Base-by-base conservation (phyloP, 2,888 invertebrate species). In the Drosophila nr. perissopoda region DNA sequence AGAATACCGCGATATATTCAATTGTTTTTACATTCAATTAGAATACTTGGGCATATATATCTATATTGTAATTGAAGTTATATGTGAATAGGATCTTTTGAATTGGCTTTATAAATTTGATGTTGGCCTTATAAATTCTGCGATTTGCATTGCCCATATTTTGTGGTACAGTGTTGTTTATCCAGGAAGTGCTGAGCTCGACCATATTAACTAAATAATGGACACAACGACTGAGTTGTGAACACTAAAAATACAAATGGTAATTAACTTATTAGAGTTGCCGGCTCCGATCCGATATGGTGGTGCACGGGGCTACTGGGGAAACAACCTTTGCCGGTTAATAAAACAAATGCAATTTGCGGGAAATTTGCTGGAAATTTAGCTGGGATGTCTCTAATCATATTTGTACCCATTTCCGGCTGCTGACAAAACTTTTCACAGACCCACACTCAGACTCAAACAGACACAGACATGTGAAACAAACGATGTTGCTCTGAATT, bases 341-440 rank as follows among this genome's bases (percentile, higher is more conserved):
- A 79, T 74, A 70, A 79, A 79, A 77, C 67, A 81, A 77, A 81
- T 68, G 63, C 70, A 70, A 74, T 79, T 79, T 74, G 79, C 74
- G 64, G 73, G 52, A 80, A 81, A 79, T 67, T 73, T 29, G 52
- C 48, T 75, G 58, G 49, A 68, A 73, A 71, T 73, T 59, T 54
- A n/a, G 69, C 51, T 51, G 49, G 57, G 18, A 27, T 66, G 51
- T 36, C 76, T 60, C 63, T 79, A 69, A 77, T 79, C 67, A 74
- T 83, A 68, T 61, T 56, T 66, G 58, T 78, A 64, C 57, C 64
- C 74, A 75, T 72, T 88, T 83, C 83, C 86, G 71, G 73, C 64
- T 69, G 59, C 63, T 71, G 61, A 88, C 88, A 85, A 85, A 88
- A 85, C 86, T 78, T 78, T 88, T 81, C 86, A 80, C 88, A 83